phyloP scores from a whole-genome alignment of 2,888 invertebrate genomes.

The Melinaea menophilus region DNA sequence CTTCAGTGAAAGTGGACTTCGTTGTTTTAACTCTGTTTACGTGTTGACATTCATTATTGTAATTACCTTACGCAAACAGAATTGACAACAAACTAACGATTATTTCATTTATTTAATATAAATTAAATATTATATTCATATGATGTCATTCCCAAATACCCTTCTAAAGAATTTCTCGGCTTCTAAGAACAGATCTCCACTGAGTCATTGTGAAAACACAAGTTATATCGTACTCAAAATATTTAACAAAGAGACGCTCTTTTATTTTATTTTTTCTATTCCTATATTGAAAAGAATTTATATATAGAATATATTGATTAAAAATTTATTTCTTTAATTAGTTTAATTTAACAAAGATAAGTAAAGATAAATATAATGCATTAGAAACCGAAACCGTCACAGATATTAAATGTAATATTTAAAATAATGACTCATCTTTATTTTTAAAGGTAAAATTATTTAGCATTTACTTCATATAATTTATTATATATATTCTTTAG shows the following conservation, averaged over 20 bases:
- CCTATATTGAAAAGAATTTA: too few relatives aligned
- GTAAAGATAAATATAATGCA: too few relatives aligned
- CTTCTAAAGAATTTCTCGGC: conserved; percentile 3
- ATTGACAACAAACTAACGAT: conserved; percentile 23
- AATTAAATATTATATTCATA: neutral
- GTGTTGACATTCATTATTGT: conserved; percentile 49
- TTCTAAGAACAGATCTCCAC: conserved; percentile 5
- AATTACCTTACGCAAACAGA: conserved; percentile 40
- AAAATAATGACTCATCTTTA: too few relatives aligned
- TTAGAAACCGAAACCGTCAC: too few relatives aligned
- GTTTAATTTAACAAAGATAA: too few relatives aligned
- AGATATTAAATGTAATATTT: too few relatives aligned
- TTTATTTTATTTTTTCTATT: too few relatives aligned
- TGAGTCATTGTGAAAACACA: neutral
- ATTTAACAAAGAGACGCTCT: neutral
- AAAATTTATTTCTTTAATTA: too few relatives aligned
- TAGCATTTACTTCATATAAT: too few relatives aligned
- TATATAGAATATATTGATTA: too few relatives aligned
- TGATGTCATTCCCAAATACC: neutral
- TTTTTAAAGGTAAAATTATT: too few relatives aligned
- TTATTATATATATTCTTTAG: too few relatives aligned
- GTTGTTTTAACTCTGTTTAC: conserved; percentile 62
- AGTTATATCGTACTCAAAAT: neutral
- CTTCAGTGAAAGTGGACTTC: conserved; percentile 64
- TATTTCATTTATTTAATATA: neutral